Evolutionary conservation across 2,113 vertebrate genomes (phyloP).

Genomic region (Aspidoscelis tigris): DNA sequence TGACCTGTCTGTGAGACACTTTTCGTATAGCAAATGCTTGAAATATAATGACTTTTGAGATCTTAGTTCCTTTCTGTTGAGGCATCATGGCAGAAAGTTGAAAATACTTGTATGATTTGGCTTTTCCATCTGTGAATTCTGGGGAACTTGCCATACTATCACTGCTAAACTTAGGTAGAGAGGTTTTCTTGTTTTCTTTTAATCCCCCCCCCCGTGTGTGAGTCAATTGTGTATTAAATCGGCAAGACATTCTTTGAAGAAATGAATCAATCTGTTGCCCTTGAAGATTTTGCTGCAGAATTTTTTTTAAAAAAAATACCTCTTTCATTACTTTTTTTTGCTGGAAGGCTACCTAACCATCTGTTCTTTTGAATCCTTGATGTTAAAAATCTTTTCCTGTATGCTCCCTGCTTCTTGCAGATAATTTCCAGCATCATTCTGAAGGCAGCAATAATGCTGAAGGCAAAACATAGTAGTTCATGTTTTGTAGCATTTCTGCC

Average conservation of each 20-base stretch:
- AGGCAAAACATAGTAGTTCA: constrained; percentile 38
- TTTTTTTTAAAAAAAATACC: constrained; percentile 43
- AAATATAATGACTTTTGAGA: not conserved
- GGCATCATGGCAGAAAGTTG: not conserved
- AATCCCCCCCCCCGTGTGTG: not conserved
- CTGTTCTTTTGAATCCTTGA: constrained; percentile 69
- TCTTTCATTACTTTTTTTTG: constrained; percentile 59
- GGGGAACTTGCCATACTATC: not conserved
- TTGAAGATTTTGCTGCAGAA: constrained; percentile 55
- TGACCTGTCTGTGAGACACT: not conserved
- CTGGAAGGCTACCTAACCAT: constrained; percentile 68
- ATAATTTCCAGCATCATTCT: constrained; percentile 62
- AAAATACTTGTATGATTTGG: not conserved
- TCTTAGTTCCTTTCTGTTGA: not conserved
- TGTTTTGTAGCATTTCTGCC: constrained; percentile 41
- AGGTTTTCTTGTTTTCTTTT: not conserved
- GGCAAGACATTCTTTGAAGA: constrained; percentile 14
- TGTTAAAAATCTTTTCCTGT: constrained; percentile 61
- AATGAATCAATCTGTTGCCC: constrained; percentile 14
- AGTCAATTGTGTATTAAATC: not conserved
- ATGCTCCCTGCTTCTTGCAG: constrained; percentile 57
- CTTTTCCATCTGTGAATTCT: not conserved
- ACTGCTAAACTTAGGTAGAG: not conserved
- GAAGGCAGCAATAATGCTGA: constrained; percentile 50
- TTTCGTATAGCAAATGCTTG: not conserved